phyloP scores from a whole-genome alignment of 2,888 invertebrate genomes.

The Eristalis tenax region DNA sequence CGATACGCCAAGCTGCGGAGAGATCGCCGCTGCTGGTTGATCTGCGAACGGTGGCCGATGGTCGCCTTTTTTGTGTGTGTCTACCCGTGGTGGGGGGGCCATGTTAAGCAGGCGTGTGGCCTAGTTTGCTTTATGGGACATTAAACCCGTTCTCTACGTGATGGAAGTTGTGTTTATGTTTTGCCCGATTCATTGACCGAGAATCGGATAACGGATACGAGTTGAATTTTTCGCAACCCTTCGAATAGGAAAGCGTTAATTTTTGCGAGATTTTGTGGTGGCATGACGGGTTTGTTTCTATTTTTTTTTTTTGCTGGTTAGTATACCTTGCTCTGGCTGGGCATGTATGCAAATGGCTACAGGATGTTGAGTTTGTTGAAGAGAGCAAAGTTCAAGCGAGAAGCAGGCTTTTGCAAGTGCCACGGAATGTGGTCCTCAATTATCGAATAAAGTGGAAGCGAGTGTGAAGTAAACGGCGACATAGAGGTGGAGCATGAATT shows the following conservation, averaged over 20 bases:
- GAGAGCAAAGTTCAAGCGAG: background rate
- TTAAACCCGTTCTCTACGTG: conserved; percentile 41
- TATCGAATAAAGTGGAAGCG: too few relatives aligned
- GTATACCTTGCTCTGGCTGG: background rate
- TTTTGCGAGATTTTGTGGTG: conserved; percentile 4
- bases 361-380: background rate
- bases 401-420: background rate
- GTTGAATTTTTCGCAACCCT: conserved; percentile 36
- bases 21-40: conserved; percentile 10
- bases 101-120: conserved; percentile 43
- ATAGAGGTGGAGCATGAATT: too few relatives aligned
- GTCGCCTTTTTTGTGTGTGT: conserved; percentile 9
- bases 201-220: conserved; percentile 16
- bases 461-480: too few relatives aligned
- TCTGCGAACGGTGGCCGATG: background rate
- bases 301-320: too few relatives aligned
- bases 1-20: conserved; percentile 12
- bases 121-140: conserved; percentile 53
- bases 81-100: conserved; percentile 26
- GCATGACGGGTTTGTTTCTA: background rate
- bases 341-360: background rate
- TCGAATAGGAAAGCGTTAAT: conserved; percentile 11
- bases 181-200: conserved; percentile 13
- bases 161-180: conserved; percentile 11
- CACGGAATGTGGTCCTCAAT: too few relatives aligned